Evolutionary conservation across 2,888 invertebrate species (phyloP).

Genomic region (Chironomus riparius): DNA sequence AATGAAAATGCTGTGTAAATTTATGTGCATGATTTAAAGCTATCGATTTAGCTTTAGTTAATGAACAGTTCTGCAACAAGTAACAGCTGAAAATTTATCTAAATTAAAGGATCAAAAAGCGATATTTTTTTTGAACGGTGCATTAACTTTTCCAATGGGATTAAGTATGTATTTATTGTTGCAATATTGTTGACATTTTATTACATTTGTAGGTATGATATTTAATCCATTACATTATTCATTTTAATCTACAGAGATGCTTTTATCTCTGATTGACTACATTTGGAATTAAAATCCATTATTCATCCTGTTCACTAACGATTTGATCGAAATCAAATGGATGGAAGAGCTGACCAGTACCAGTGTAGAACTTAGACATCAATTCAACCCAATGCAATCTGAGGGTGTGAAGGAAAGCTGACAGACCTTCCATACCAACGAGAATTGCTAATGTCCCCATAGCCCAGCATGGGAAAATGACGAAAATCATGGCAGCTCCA

Average conservation of each 20-base stretch:
- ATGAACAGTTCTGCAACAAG: no score
- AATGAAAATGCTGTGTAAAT: background rate
- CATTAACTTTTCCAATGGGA: no score
- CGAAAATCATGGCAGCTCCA: constrained; percentile 66
- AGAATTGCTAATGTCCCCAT: constrained; percentile 86
- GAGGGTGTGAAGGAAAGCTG: constrained; percentile 95
- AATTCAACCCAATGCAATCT: constrained; percentile 98
- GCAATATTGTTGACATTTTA: no score
- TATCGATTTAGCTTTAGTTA: background rate
- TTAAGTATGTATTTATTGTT: no score
- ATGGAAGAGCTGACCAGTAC: constrained; percentile 70
- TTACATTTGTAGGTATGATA: no score
- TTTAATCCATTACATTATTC: background rate
- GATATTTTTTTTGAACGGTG: no score
- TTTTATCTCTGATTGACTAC: background rate
- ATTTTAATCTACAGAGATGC: background rate
- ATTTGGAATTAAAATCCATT: background rate
- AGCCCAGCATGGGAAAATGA: constrained; percentile 85
- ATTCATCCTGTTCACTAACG: constrained; percentile 49
- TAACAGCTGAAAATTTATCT: no score
- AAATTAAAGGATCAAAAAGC: no score
- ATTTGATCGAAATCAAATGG: constrained; percentile 80
- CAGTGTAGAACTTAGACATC: constrained; percentile 88
- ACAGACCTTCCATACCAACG: constrained; percentile 97
- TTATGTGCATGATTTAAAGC: background rate